A percentile compares a stretch with the other conserved stretches of the same genome.
These are phyloP conservation scores for Scaeva pyrastri DNA, from an alignment of 2,888 invertebrate genomes.

Conservation along the genomic window DNA sequence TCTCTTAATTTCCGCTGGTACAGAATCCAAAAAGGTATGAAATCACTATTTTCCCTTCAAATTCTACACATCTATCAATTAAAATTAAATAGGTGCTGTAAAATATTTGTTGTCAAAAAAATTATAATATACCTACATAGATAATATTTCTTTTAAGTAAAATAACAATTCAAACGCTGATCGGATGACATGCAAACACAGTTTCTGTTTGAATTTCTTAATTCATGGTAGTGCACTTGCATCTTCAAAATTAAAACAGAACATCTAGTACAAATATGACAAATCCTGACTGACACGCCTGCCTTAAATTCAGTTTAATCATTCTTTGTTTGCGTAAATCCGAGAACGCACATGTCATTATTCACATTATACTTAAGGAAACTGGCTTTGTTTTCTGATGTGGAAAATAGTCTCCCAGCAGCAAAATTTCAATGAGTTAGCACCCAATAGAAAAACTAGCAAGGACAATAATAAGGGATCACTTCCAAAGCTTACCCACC, in stretches of 20 bases:
- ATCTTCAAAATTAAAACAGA: background rate
- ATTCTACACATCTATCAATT: no score
- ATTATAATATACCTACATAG: no score
- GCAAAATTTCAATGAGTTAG: slow-evolving; percentile 41
- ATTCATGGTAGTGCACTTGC: slow-evolving; percentile 23
- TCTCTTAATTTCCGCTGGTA: no score
- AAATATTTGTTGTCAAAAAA: no score
- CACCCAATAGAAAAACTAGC: slow-evolving; percentile 57
- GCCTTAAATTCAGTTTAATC: slow-evolving; percentile 38
- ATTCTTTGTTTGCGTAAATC: slow-evolving; percentile 58
- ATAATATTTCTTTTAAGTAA: background rate
- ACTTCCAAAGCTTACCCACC: slow-evolving; percentile 48
- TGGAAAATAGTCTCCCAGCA: slow-evolving; percentile 59
- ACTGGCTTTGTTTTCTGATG: slow-evolving; percentile 54
- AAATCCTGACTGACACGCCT: slow-evolving; percentile 72
- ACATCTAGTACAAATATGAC: slow-evolving; percentile 41
- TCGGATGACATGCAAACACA: background rate
- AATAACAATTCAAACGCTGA: no score
- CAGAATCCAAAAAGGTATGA: no score
- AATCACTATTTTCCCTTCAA: no score
- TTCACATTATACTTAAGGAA: slow-evolving; percentile 55
- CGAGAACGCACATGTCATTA: slow-evolving; percentile 67
- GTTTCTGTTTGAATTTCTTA: background rate
- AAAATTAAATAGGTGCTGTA: no score
- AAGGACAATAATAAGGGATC: slow-evolving; percentile 18